These are phyloP conservation scores for Enteromius radiatus DNA, from an alignment of 2,797 vertebrate genomes.

Conservation along the genomic window DNA sequence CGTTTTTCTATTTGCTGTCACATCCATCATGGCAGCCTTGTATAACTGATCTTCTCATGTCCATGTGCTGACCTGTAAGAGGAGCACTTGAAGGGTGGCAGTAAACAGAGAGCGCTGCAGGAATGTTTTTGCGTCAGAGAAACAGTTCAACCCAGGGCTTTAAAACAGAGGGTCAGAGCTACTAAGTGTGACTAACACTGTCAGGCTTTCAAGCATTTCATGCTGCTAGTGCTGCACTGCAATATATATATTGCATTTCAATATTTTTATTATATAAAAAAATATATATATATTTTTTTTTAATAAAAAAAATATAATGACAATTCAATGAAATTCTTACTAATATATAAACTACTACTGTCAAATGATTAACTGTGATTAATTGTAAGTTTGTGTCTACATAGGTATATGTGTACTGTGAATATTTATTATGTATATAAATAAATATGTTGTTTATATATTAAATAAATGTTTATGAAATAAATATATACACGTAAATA, in stretches of 20 bases:
- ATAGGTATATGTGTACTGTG: too few relatives aligned
- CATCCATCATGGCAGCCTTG: neutral
- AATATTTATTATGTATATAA: too few relatives aligned
- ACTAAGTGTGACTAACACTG: conserved; percentile 32
- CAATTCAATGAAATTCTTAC: too few relatives aligned
- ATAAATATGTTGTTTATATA: too few relatives aligned
- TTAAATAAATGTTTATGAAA: too few relatives aligned
- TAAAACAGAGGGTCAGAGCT: conserved; percentile 12
- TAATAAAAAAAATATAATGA: too few relatives aligned
- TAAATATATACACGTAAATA: too few relatives aligned
- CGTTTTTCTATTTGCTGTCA: neutral
- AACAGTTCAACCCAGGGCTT: conserved; percentile 16
- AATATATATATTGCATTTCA: neutral
- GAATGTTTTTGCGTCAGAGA: conserved; percentile 28
- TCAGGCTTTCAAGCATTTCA: conserved; percentile 1
- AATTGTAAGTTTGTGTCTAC: too few relatives aligned
- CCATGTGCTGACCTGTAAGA: conserved; percentile 20
- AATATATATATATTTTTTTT: too few relatives aligned
- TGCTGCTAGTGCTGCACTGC: neutral
- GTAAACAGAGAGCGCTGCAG: conserved; percentile 14
- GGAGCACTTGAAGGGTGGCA: neutral
- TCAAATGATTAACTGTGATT: too few relatives aligned
- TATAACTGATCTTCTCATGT: conserved; percentile 15
- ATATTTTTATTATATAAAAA: too few relatives aligned
- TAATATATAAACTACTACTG: too few relatives aligned